phyloP scores from a whole-genome alignment of 2,888 invertebrate genomes.

The Drosophila imparisetae region DNA sequence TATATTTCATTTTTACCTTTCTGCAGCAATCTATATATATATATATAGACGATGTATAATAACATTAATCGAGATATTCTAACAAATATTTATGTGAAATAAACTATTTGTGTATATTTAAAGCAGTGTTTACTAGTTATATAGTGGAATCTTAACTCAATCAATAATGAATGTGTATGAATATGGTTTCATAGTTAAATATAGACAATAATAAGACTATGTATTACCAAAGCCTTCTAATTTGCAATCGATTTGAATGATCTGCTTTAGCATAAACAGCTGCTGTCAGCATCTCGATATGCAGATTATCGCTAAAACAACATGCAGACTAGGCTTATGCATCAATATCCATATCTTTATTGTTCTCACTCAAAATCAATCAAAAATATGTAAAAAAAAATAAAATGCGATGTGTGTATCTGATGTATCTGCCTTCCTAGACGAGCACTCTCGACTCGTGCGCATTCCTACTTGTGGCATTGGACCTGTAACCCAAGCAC shows the following conservation, averaged over 20 bases:
- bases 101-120: neutral
- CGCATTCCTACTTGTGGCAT: constrained; percentile 14
- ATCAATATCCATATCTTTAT: constrained; percentile 1
- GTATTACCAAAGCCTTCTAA: neutral
- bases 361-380: neutral
- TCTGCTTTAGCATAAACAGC: neutral
- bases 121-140: neutral
- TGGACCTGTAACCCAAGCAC: constrained; percentile 18
- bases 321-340: neutral
- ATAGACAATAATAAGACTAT: neutral
- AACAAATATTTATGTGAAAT: neutral
- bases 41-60: neutral
- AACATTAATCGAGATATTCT: neutral
- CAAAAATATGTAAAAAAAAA: neutral
- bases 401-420: neutral
- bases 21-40: neutral
- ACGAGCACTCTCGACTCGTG: constrained; percentile 2
- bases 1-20: neutral
- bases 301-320: neutral
- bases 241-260: neutral
- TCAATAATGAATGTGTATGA: neutral
- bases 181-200: neutral
- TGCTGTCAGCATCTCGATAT: neutral
- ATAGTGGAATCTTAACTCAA: neutral
- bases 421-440: neutral